These are phyloP conservation scores for Lepus oiostolus DNA, from an alignment of 2,797 vertebrate genomes.

Conservation along the genomic window DNA sequence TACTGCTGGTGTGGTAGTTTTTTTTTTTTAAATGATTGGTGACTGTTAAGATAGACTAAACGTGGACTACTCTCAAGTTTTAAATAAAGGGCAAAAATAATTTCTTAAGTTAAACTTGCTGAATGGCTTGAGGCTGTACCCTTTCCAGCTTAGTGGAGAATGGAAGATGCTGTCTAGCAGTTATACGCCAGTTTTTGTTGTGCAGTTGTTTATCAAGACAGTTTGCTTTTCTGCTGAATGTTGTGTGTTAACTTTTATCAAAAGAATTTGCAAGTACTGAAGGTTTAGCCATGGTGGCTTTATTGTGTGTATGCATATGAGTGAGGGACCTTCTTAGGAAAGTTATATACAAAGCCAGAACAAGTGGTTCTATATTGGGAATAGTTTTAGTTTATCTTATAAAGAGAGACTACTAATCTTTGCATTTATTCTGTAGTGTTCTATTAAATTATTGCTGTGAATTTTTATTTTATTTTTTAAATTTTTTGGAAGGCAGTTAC, in stretches of 20 bases:
- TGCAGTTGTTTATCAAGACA: conserved; percentile 47
- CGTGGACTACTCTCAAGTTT: not conserved
- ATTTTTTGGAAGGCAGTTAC: too few relatives aligned
- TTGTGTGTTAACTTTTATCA: conserved; percentile 50
- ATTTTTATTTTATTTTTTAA: too few relatives aligned
- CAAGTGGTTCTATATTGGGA: not conserved
- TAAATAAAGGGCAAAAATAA: conserved; percentile 55
- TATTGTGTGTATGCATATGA: not conserved
- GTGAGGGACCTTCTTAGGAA: conserved; percentile 48
- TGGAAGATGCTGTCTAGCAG: not conserved
- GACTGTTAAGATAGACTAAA: conserved; percentile 1
- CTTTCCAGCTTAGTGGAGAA: conserved; percentile 49
- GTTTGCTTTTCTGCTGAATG: conserved; percentile 42
- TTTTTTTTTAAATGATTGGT: conserved; percentile 28
- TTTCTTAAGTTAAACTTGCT: conserved; percentile 56
- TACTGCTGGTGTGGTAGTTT: conserved; percentile 24
- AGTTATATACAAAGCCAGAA: conserved; percentile 46
- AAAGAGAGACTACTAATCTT: conserved; percentile 49
- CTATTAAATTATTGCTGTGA: conserved; percentile 68
- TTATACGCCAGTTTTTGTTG: conserved; percentile 43
- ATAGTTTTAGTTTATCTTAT: conserved; percentile 8
- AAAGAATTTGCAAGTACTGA: conserved; percentile 48
- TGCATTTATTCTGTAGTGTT: conserved; percentile 42
- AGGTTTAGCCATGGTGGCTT: not conserved
- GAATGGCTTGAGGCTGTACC: conserved; percentile 16